Evolutionary conservation across 2,888 invertebrate genomes (phyloP).

Genomic region (Caradrina clavipalpis): DNA sequence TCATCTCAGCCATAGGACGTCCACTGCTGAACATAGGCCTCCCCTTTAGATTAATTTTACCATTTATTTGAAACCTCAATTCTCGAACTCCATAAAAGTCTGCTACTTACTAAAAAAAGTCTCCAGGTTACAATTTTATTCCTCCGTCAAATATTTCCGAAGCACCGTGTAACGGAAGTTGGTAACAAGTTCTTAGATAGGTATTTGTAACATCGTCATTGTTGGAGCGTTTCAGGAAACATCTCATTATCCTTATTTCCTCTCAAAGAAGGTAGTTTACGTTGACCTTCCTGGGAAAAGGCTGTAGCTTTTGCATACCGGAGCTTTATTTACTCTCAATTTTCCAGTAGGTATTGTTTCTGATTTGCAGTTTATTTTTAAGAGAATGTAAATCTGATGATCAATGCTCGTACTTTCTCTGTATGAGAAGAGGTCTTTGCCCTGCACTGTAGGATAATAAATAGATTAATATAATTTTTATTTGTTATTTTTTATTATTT

Average conservation of each 20-base stretch:
- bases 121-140: slow-evolving; percentile 10
- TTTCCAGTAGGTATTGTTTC: slow-evolving; percentile 10
- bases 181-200: slow-evolving; percentile 34
- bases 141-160: slow-evolving; percentile 1
- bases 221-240: slow-evolving; percentile 45
- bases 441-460: no score
- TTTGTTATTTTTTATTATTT: no score
- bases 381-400: background rate
- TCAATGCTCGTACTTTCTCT: no score
- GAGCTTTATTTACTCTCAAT: slow-evolving; percentile 6
- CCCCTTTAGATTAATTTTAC: no score
- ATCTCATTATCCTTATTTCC: slow-evolving; percentile 43
- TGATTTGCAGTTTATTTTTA: background rate
- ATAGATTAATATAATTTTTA: no score
- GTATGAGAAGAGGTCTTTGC: no score
- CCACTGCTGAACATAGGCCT: no score
- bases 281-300: slow-evolving; percentile 10
- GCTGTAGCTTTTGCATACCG: slow-evolving; percentile 7
- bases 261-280: slow-evolving; percentile 3
- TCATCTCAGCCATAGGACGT: no score
- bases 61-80: background rate
- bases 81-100: background rate
- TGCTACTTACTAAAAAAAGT: background rate
- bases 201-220: slow-evolving; percentile 18
- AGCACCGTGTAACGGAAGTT: slow-evolving; percentile 16